Conservation (phyloP, 2,888 invertebrate genomes). For the Amphipyra berbera region DNA sequence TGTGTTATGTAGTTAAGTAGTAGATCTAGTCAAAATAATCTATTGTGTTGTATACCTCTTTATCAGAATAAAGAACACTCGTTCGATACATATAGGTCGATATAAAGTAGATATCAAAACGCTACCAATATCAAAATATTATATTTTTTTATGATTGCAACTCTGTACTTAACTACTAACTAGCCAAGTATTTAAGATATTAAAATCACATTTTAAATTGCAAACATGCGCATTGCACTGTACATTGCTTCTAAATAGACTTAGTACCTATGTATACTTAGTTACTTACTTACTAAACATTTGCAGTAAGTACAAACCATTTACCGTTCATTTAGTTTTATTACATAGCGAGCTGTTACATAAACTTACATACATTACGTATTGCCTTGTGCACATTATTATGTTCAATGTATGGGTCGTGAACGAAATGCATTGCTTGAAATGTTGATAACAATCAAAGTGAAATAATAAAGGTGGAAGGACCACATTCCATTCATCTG, state of each 20-base stretch:
- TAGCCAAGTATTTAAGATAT: slow-evolving; percentile 17
- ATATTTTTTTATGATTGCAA: too few relatives aligned
- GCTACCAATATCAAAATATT: too few relatives aligned
- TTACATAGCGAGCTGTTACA: slow-evolving; percentile 36
- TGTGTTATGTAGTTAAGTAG: neutral
- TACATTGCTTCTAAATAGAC: slow-evolving; percentile 43
- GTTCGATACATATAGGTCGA: too few relatives aligned
- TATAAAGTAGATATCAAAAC: too few relatives aligned
- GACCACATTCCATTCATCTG: slow-evolving; percentile 67
- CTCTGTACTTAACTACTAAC: neutral
- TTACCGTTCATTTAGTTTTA: slow-evolving; percentile 46
- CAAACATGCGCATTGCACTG: slow-evolving; percentile 34
- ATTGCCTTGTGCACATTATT: slow-evolving; percentile 37
- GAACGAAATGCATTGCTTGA: slow-evolving; percentile 42
- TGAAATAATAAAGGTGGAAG: slow-evolving; percentile 59
- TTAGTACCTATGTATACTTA: slow-evolving; percentile 9
- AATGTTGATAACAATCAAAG: slow-evolving; percentile 58
- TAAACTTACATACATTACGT: slow-evolving; percentile 28
- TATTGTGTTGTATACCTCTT: neutral
- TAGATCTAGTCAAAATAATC: neutral
- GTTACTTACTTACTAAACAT: slow-evolving; percentile 20
- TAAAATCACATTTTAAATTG: slow-evolving; percentile 20
- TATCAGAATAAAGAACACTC: too few relatives aligned
- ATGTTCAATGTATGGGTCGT: slow-evolving; percentile 24
- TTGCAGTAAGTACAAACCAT: slow-evolving; percentile 33